These are phyloP conservation scores for Hydrolagus colliei DNA, from an alignment of 2,797 vertebrate species.

Conservation along the genomic window DNA sequence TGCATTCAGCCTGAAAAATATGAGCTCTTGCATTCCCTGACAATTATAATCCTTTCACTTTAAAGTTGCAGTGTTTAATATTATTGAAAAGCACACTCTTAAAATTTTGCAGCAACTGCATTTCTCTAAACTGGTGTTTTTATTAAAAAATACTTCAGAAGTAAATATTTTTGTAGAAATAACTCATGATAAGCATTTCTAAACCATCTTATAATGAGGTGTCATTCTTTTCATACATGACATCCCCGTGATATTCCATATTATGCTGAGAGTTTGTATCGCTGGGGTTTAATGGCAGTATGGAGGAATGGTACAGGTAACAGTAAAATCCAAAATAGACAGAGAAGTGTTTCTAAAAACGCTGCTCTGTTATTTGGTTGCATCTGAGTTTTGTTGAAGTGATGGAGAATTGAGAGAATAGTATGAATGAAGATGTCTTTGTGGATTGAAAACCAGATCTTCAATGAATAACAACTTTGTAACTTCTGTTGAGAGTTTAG, in stretches of 20 bases:
- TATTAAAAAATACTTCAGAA: not conserved
- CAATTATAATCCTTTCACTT: not conserved
- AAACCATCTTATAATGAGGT: not conserved
- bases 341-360: not conserved
- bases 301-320: no score
- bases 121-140: not conserved
- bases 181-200: not conserved
- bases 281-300: no score
- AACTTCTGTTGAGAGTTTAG: no score
- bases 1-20: not conserved
- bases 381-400: no score
- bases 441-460: no score
- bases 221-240: no score
- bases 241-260: no score
- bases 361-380: not conserved
- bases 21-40: not conserved
- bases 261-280: no score
- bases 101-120: not conserved
- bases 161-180: not conserved
- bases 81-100: not conserved
- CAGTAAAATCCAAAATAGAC: not conserved
- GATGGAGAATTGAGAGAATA: no score
- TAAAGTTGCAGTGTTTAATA: not conserved
- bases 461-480: no score
- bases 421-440: no score